Conservation (phyloP, 2,888 invertebrate genomes). For the Listrodromus nycthemerus region DNA sequence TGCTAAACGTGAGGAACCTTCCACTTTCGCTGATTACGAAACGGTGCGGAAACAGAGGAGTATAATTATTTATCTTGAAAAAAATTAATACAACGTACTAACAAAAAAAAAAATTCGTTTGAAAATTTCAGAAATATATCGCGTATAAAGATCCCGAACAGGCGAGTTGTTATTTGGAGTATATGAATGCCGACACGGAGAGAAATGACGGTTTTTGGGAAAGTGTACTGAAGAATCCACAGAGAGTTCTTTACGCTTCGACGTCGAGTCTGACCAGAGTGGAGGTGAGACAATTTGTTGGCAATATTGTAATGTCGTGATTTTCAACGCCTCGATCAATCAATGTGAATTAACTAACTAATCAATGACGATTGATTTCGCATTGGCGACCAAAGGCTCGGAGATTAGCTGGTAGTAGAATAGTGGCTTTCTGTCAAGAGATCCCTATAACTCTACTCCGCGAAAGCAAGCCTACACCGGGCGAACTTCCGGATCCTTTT, state of each 20-base stretch:
- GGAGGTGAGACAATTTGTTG: constrained; percentile 79
- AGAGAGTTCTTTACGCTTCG: constrained; percentile 78
- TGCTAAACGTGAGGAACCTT: constrained; percentile 61
- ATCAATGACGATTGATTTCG: background rate
- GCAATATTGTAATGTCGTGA: background rate
- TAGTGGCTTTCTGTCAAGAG: constrained; percentile 85
- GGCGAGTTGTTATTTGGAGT: constrained; percentile 84
- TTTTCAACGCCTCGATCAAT: background rate
- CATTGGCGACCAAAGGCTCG: constrained; percentile 80
- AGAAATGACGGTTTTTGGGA: constrained; percentile 61
- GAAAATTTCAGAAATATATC: constrained; percentile 81
- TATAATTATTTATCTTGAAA: background rate
- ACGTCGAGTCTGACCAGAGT: constrained; percentile 82
- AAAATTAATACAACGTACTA: background rate
- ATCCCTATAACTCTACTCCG: constrained; percentile 83
- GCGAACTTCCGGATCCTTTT: constrained; percentile 71
- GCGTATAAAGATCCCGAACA: constrained; percentile 84
- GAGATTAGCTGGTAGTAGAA: constrained; percentile 84
- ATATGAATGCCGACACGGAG: constrained; percentile 72
- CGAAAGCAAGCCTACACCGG: constrained; percentile 71
- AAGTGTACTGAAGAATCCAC: constrained; percentile 57
- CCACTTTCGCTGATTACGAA: constrained; percentile 76
- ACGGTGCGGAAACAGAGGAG: constrained; percentile 72
- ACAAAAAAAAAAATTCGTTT: constrained; percentile 19
- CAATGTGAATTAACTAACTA: background rate